Evolutionary conservation across 2,797 vertebrate species (phyloP), one percentile per base, ranked within the genome.

Genomic region (Nyctalus aviator): DNA sequence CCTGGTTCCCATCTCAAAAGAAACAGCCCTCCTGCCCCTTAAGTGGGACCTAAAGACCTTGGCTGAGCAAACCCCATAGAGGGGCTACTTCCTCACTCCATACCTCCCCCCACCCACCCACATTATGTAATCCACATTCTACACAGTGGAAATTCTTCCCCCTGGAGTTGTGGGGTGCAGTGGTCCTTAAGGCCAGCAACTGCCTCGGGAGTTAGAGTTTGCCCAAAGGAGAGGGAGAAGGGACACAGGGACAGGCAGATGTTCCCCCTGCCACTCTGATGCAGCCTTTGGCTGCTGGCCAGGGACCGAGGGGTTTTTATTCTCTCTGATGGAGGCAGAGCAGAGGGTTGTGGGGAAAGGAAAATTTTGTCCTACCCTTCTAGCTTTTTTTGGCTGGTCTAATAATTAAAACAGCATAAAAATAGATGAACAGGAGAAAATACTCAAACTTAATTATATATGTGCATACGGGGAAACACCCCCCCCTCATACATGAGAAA

Each of bases 201-300:
- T 20, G 14, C 37, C 59, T 50, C 11, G 11, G 78, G 68, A 41
- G 4, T 27, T 11, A 37, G 46, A 37, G 21, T 13, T 27, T 1
- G 3, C 25, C 73, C 18, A 18, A 18, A 25, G 30, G 48, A 32
- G 50, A 15, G 41, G 25, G 18, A 35, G n/a, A 35, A 59, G 25
- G 37, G 2, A 1, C 14, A 0, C 1, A 1, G 11, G 10, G 35
- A 3, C 23, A 71, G n/a, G 37, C 1, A 9, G 35, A 8, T 20
- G 69, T 10, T 25, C 41, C 15, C 5, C 79, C 13, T 7, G 37
- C 17, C 76, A 69, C 72, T 21, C 8, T 6, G 5, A 13, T 0
- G 6, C 35, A 79, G 37, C 17, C 48, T 55, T 76, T 4, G 50
- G 46, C 25, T 46, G 35, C 72, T 13, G 72, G 44, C 14, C 32